These are phyloP conservation scores for Anarrhichthys ocellatus DNA, from an alignment of 2,113 vertebrate species.

Conservation along the genomic window DNA sequence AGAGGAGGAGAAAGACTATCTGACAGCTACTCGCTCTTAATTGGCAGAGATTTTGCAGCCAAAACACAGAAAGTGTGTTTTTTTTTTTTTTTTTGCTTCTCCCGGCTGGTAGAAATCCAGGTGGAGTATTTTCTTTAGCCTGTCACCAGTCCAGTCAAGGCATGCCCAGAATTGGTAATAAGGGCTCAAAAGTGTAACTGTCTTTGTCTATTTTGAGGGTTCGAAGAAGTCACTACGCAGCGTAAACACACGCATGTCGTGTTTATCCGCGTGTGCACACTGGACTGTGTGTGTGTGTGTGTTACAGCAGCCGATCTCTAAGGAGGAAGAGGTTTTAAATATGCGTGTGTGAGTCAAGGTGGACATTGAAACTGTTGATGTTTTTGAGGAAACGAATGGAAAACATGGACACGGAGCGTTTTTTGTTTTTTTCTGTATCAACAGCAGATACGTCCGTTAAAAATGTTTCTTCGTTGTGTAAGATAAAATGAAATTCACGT, in stretches of 20 bases:
- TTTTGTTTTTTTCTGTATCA: background rate
- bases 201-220: slow-evolving; percentile 1
- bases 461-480: background rate
- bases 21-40: background rate
- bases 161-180: background rate
- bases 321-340: too few relatives aligned
- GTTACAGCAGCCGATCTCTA: too few relatives aligned
- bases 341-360: background rate
- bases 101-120: background rate
- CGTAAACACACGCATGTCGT: background rate
- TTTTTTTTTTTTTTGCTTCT: background rate
- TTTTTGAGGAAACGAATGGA: background rate
- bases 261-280: background rate
- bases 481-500: background rate
- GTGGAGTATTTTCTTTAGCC: background rate
- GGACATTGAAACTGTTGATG: background rate
- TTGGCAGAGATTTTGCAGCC: background rate
- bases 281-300: background rate
- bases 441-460: background rate
- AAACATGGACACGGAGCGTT: background rate
- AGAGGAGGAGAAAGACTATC: slow-evolving; percentile 20
- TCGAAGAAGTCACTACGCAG: background rate
- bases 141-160: background rate
- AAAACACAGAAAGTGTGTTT: background rate
- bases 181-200: background rate